phyloP scores from a whole-genome alignment of 2,888 invertebrate species.

The Arrhopalites spinosus region DNA sequence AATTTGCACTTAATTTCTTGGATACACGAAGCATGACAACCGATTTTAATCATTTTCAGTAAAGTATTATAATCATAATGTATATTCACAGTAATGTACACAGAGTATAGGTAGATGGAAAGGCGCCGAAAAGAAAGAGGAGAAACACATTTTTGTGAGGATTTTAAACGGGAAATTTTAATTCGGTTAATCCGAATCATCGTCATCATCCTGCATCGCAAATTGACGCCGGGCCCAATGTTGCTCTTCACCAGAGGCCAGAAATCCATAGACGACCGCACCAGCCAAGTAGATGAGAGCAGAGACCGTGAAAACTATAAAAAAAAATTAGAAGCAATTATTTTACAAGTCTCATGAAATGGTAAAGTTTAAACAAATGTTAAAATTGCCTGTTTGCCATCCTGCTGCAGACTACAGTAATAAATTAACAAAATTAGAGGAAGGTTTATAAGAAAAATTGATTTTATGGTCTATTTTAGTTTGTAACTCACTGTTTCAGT shows the following conservation, averaged over 20 bases:
- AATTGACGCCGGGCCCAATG: conserved; percentile 69
- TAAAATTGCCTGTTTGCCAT: conserved; percentile 87
- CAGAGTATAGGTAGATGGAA: background rate
- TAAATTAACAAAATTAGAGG: conserved; percentile 31
- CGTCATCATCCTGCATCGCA: conserved; percentile 23
- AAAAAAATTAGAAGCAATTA: too few species aligned
- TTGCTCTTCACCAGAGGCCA: conserved; percentile 81
- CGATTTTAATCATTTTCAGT: background rate
- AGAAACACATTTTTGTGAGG: background rate
- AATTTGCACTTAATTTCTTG: background rate
- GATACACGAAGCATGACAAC: background rate
- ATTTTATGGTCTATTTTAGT: background rate
- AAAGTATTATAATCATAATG: background rate
- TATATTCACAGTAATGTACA: background rate
- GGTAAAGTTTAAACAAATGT: too few species aligned
- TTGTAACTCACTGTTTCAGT: conserved; percentile 64
- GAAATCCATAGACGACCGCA: conserved; percentile 78
- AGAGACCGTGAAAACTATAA: conserved; percentile 81
- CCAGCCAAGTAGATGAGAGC: conserved; percentile 82
- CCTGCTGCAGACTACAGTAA: conserved; percentile 70
- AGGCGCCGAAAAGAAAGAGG: background rate
- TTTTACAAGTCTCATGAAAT: too few species aligned
- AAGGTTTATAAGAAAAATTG: background rate
- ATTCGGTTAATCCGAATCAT: conserved; percentile 5
- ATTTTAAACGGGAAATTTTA: background rate